Conservation (phyloP, 2,113 vertebrate genomes). For the Phaethon lepturus region DNA sequence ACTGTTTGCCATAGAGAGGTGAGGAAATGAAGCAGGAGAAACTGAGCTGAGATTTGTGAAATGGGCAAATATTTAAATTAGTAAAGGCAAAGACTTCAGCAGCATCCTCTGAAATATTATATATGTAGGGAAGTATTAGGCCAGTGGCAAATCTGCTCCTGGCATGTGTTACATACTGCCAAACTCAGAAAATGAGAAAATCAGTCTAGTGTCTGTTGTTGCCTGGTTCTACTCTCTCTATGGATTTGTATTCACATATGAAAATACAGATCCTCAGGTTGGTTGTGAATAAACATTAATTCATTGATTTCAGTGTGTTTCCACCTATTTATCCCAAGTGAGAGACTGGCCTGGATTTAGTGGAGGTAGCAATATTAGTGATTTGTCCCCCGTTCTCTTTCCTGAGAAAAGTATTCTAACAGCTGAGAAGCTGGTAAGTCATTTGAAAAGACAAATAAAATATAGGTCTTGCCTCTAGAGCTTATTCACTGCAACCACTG, state of each 20-base stretch:
- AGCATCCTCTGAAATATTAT: constrained; percentile 1
- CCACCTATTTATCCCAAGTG: constrained; percentile 4
- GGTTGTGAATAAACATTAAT: constrained; percentile 17
- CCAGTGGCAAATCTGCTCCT: constrained; percentile 24
- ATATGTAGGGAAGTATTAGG: not conserved
- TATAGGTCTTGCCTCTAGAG: not conserved
- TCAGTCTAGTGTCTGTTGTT: not conserved
- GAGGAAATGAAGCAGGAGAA: not conserved
- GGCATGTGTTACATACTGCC: not conserved
- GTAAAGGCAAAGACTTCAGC: not conserved
- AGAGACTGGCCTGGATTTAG: not conserved
- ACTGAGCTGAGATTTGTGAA: not conserved
- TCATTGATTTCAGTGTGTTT: not conserved
- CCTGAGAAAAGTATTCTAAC: not conserved
- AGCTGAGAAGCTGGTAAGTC: not conserved
- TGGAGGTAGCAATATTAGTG: not conserved
- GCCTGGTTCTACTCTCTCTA: not conserved
- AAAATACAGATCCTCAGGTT: not conserved
- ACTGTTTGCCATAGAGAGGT: not conserved
- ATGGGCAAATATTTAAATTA: constrained; percentile 33
- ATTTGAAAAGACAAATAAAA: constrained; percentile 25
- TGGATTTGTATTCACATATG: not conserved
- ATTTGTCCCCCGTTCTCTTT: not conserved
- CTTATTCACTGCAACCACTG: not conserved
- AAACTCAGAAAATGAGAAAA: constrained; percentile 31